Evolutionary conservation across 92 coral and sea anemone genomes (phyloP).

Genomic region (Actinostola sp.): DNA sequence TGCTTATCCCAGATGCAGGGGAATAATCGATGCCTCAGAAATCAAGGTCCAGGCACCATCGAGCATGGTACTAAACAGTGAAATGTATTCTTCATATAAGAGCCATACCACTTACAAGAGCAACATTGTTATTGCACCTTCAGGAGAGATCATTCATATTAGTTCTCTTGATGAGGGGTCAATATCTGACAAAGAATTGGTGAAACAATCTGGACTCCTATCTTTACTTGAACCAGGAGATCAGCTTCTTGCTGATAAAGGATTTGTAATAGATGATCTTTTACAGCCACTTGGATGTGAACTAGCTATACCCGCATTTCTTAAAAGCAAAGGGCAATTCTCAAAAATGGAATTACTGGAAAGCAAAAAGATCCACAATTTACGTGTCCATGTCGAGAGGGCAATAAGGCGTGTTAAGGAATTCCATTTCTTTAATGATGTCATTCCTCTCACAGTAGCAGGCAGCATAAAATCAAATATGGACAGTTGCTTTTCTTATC

Average conservation of each 20-base stretch:
- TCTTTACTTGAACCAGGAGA: conserved; percentile 55
- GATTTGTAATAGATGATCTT: conserved; percentile 41
- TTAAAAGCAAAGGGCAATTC: conserved; percentile 46
- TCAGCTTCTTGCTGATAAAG: conserved; percentile 58
- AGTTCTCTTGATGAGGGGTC: conserved; percentile 53
- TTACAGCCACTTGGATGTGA: conserved; percentile 45
- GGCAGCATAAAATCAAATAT: conserved; percentile 52
- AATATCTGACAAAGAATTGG: conserved; percentile 61
- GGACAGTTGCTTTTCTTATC: conserved; percentile 62
- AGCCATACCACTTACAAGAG: conserved; percentile 63
- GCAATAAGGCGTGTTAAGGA: conserved; percentile 45
- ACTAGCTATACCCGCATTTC: conserved; percentile 58
- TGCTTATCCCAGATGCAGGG: conserved; percentile 49
- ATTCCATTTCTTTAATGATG: conserved; percentile 57
- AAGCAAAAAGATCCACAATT: conserved; percentile 53
- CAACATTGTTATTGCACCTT: conserved; percentile 50
- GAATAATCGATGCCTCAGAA: conserved; percentile 65
- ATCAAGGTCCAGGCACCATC: no score
- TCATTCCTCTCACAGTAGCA: conserved; percentile 52
- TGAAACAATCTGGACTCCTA: conserved; percentile 49
- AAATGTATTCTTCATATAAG: no score
- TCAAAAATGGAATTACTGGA: conserved; percentile 45
- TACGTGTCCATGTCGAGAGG: conserved; percentile 60
- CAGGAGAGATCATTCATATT: conserved; percentile 56
- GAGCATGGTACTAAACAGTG: no score